phyloP scores from a whole-genome alignment of 2,888 invertebrate genomes.

The Rhabditoides inermis region DNA sequence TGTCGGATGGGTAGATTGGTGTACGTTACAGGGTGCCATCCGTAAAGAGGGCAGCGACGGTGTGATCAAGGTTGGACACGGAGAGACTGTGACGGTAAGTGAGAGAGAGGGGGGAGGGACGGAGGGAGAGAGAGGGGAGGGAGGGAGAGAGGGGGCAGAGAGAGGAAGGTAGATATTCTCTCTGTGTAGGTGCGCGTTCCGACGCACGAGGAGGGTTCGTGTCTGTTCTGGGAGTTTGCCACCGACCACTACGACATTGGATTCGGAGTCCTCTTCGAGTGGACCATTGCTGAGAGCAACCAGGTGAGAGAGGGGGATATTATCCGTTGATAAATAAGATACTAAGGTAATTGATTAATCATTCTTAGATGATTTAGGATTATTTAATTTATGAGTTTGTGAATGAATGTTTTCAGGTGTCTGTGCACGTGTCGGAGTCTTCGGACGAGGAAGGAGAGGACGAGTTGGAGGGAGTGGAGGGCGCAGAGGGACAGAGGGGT shows the following conservation, averaged over 20 bases:
- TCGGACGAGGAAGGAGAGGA: slow-evolving; percentile 69
- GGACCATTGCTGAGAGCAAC: slow-evolving; percentile 66
- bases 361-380: background rate
- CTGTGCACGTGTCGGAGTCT: slow-evolving; percentile 89
- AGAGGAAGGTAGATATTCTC: background rate
- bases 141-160: background rate
- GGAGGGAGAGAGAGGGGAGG: background rate
- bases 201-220: slow-evolving; percentile 82
- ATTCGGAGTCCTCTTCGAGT: slow-evolving; percentile 96
- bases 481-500: slow-evolving; percentile 8
- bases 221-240: slow-evolving; percentile 97
- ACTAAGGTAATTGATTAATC: background rate
- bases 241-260: slow-evolving; percentile 89
- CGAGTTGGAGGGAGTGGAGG: slow-evolving; percentile 21
- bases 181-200: slow-evolving; percentile 71
- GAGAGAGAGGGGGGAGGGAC: background rate
- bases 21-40: slow-evolving; percentile 20
- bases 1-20: no score
- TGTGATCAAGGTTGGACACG: slow-evolving; percentile 83
- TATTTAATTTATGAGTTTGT: background rate
- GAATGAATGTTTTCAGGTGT: slow-evolving; percentile 56
- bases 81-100: slow-evolving; percentile 84
- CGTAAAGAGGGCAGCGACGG: slow-evolving; percentile 72
- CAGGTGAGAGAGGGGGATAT: slow-evolving; percentile 57
- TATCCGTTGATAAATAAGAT: background rate